Evolutionary conservation across 2,888 invertebrate genomes (phyloP), one percentile per base, ranked within the genome.

Genomic region (Drosophila lacicola): DNA sequence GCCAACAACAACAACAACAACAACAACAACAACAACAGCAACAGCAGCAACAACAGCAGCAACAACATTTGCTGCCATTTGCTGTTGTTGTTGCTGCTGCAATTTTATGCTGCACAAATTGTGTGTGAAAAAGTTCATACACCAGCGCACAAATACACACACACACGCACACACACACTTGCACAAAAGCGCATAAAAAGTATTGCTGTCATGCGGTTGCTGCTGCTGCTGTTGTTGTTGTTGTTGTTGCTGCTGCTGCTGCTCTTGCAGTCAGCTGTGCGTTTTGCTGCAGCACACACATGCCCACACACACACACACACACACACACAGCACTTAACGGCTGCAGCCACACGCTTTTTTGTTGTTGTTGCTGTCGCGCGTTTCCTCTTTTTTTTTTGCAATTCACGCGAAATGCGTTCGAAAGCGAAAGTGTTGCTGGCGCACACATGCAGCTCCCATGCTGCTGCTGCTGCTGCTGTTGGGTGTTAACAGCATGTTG

Each of bases 401-500:
- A 65, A 65, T 88, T 88, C 82, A 84, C 78, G 87, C 77, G 78
- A 84, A 90, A 84, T 90, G 81, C 82, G 79, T 75, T 79, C 75
- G 78, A 90, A 82, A 90, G 79, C 72, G 88, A 90, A 89, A 87
- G 90, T 88, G 90, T 84, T 82, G 77, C 76, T 78, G 78, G 63
- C 83, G 67, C 49, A 55, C 57, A 39, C 49, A 44, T 47, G 65
- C 70, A 56, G 60, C 77, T 71, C 39, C 56, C 60, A 56, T 68
- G 70, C 39, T 71, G 68, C 49, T 58, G 62, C 44, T 69, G 78
- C 45, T 69, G 79, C 36, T 50, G 34, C 34, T 36, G n/a, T n/a
- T n/a, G 36, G 13, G 73, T 83, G 80, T 87, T 87, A 87, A 89
- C 89, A 84, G 88, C 84, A 85, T 89, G 84, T 87, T 89, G 89